phyloP scores from a whole-genome alignment of 1,140 invertebrate species.

The Drosophila ohnishii region DNA sequence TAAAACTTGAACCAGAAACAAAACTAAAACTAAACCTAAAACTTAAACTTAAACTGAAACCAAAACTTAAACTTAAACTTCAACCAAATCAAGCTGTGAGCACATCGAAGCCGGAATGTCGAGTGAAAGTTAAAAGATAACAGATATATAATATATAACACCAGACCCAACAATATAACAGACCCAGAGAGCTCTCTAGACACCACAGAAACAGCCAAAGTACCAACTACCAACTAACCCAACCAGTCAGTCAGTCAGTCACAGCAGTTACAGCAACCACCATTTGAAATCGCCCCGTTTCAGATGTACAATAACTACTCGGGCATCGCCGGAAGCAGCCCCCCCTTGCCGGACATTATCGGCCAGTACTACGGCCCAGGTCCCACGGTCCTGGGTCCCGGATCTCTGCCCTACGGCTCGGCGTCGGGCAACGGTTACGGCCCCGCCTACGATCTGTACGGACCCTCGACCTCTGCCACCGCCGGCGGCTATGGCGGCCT shows the following conservation, averaged over 20 bases:
- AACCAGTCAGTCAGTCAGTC: conserved; percentile 55
- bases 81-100: conserved; percentile 20
- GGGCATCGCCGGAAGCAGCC: conserved; percentile 74
- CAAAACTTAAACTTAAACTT: neutral
- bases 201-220: conserved; percentile 20
- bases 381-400: conserved; percentile 12
- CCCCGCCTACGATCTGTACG: conserved; percentile 67
- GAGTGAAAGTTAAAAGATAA: conserved; percentile 44
- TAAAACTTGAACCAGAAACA: conserved; percentile 2
- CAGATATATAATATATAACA: conserved; percentile 22
- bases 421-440: conserved; percentile 36
- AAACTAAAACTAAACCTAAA: conserved; percentile 2
- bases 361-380: conserved; percentile 75
- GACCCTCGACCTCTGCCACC: conserved; percentile 49
- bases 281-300: conserved; percentile 82
- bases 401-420: conserved; percentile 34
- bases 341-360: conserved; percentile 81
- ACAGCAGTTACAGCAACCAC: conserved; percentile 62
- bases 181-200: conserved; percentile 47
- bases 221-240: conserved; percentile 22
- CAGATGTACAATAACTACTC: conserved; percentile 83
- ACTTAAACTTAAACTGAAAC: neutral
- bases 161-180: conserved; percentile 37
- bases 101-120: conserved; percentile 26
- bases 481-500: conserved; percentile 47